Percentiles rank a stretch among this genome's conserved stretches.
Evolutionary conservation across 2,797 vertebrate species (phyloP).

Genomic region (Loriculus beryllinus): DNA sequence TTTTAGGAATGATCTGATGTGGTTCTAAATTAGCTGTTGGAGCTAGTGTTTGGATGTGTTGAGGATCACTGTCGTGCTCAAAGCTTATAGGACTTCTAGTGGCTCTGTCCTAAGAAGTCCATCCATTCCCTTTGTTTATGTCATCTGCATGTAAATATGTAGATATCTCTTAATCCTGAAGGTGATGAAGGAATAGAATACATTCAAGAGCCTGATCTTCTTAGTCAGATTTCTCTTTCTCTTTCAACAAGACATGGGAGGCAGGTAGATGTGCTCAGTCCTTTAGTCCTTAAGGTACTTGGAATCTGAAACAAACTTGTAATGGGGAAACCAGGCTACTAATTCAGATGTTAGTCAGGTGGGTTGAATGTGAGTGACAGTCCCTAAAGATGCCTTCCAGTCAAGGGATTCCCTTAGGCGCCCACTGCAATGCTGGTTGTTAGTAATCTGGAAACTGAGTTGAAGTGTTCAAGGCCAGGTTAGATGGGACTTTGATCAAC

Average conservation of each 20-base stretch:
- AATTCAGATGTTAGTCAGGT: not conserved
- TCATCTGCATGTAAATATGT: not conserved
- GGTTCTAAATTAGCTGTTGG: not conserved
- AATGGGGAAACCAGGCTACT: not conserved
- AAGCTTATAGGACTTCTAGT: not conserved
- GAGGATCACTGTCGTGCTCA: fast-evolving
- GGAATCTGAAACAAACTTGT: not conserved
- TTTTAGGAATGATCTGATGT: not conserved
- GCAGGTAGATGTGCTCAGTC: not conserved
- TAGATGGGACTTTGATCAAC: not conserved
- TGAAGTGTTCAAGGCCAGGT: not conserved
- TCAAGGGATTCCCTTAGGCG: not conserved
- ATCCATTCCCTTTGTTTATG: not conserved
- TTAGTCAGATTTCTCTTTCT: not conserved
- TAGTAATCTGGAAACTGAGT: not conserved
- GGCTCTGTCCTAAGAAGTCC: not conserved
- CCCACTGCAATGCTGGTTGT: not conserved
- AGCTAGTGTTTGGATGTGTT: not conserved
- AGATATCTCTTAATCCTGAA: not conserved
- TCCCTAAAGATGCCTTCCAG: not conserved
- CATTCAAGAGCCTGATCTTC: not conserved
- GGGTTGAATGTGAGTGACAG: not conserved
- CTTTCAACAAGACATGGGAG: not conserved
- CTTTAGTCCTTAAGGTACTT: not conserved
- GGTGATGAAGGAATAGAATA: not conserved